Evolutionary conservation across 2,113 vertebrate species (phyloP), one percentile per base, ranked within the genome.

Genomic region (Embiotoca jacksoni): DNA sequence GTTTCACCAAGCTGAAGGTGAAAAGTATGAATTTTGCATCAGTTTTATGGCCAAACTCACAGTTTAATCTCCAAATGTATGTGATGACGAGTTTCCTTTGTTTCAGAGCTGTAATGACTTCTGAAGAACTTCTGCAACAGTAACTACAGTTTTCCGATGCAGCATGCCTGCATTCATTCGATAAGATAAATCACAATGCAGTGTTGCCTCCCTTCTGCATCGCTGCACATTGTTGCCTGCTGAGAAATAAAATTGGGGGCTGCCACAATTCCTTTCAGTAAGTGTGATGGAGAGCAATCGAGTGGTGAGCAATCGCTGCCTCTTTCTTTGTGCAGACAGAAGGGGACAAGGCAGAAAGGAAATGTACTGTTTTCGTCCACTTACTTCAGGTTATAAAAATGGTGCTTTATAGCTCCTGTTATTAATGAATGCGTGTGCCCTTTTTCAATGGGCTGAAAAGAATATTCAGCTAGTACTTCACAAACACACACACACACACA

Each of bases 241-340:
- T 30, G 57, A 47, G 56, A 32, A 57, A 49, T 39, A 39, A 41
- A 39, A 59, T 1, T 53, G 36, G 75, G 76, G 39, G 68, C 67
- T 72, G 76, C 72, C 31, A 73, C 54, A 62, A 5, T 88, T 75
- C 10, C 54, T 72, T 79, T 85, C 81, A 75, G 82, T 79, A 82
- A 53, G 35, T 32, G 35, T 64, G 78, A 89, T 68, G 84, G 74
- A 83, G 64, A 31, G 72, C 63, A 74, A 78, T 85, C 81, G 82
- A 81, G 81, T 37, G 30, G 59, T 82, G 57, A 83, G 76, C 80
- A 89, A 81, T 84, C 33, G 3, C 46, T 23, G 14, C 39, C 57
- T 69, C 56, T 75, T 79, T 54, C 46, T 65, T 11, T 4, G 6
- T 39, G 65, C 58, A 75, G 63, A 64, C 59, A 47, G 77, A 36